phyloP scores from a whole-genome alignment of 1,140 invertebrate genomes.

The Lutraria rhynchaena region DNA sequence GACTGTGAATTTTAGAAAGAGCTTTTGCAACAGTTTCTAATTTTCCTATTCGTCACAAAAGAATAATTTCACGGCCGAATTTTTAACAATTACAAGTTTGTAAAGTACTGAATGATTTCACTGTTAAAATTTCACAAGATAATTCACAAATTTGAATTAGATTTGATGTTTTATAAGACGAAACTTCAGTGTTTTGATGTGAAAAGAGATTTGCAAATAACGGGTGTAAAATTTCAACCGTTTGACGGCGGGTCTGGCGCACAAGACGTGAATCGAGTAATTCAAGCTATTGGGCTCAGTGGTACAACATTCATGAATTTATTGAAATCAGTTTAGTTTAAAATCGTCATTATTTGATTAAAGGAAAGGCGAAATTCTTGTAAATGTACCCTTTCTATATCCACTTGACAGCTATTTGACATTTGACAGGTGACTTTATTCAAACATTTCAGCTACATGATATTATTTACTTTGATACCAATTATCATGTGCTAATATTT shows the following conservation, averaged over 20 bases:
- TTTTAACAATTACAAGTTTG: neutral
- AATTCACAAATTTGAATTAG: neutral
- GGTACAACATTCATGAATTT: slow-evolving; percentile 32
- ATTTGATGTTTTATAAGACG: slow-evolving; percentile 4
- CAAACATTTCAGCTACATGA: slow-evolving; percentile 1
- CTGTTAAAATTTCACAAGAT: neutral
- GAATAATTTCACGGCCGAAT: neutral
- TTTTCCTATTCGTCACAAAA: too few species aligned
- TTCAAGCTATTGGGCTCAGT: slow-evolving; percentile 38
- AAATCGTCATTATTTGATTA: slow-evolving; percentile 39
- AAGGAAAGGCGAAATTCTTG: slow-evolving; percentile 28
- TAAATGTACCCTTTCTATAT: slow-evolving; percentile 24
- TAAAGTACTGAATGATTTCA: neutral
- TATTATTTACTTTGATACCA: neutral
- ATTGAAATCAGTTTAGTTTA: slow-evolving; percentile 35
- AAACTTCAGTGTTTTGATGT: slow-evolving; percentile 16
- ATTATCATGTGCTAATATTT: too few species aligned
- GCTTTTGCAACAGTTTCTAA: too few species aligned
- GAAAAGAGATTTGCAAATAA: neutral
- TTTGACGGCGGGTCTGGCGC: neutral
- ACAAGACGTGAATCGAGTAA: neutral
- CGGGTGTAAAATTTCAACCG: neutral
- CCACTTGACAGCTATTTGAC: slow-evolving; percentile 45
- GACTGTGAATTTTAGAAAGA: too few species aligned
- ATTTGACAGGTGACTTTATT: slow-evolving; percentile 46